Evolutionary conservation across 2,113 vertebrate species (phyloP).

Genomic region (Rousettus leschenaultii): DNA sequence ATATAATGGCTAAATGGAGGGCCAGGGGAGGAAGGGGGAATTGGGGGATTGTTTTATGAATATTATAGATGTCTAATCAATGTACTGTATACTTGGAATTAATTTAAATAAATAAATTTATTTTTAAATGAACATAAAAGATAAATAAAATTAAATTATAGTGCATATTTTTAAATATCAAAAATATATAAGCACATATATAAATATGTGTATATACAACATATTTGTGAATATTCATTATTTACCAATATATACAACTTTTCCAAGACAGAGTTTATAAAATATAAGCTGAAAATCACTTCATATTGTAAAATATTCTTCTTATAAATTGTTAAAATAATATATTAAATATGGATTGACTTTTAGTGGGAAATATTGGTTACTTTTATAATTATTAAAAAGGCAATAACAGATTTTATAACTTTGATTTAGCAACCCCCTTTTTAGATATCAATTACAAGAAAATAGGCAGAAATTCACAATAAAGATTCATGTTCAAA

Average conservation of each 20-base stretch:
- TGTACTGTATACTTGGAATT: too few relatives aligned
- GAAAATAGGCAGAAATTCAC: background rate
- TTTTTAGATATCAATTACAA: background rate
- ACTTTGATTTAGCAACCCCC: background rate
- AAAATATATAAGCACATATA: background rate
- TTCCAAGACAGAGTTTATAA: background rate
- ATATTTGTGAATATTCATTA: background rate
- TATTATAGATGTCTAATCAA: too few relatives aligned
- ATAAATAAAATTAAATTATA: too few relatives aligned
- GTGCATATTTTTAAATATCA: background rate
- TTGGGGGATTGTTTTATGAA: too few relatives aligned
- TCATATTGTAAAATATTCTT: background rate
- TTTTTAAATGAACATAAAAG: too few relatives aligned
- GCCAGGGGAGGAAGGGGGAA: too few relatives aligned
- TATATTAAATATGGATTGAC: background rate
- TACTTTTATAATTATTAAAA: background rate
- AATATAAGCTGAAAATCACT: background rate
- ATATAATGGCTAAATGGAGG: too few relatives aligned
- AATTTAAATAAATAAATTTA: too few relatives aligned
- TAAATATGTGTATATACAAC: background rate
- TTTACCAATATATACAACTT: background rate
- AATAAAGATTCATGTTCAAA: background rate
- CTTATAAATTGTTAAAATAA: background rate
- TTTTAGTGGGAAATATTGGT: background rate
- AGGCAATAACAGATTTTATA: background rate